These are phyloP conservation scores for Cyprinodon tularosa DNA, from an alignment of 2,113 vertebrate genomes.

Conservation along the genomic window DNA sequence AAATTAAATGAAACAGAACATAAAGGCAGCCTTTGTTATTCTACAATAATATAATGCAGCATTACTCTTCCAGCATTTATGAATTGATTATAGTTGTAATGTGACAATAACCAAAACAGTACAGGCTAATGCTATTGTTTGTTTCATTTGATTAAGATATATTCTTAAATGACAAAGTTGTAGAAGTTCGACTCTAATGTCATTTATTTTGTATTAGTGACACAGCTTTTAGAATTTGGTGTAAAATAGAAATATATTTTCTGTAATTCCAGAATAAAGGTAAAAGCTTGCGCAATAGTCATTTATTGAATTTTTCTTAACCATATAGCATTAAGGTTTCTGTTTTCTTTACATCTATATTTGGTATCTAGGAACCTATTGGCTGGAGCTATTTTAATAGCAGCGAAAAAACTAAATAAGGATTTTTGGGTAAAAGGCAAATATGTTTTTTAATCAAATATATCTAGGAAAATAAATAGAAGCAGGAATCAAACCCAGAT, in stretches of 20 bases:
- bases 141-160: neutral
- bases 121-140: neutral
- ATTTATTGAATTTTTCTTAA: neutral
- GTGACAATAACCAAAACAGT: neutral
- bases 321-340: constrained; percentile 1
- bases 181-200: neutral
- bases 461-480: no score
- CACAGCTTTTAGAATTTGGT: neutral
- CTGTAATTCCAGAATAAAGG: neutral
- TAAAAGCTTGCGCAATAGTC: neutral
- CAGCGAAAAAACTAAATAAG: no score
- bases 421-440: no score
- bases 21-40: neutral
- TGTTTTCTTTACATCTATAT: neutral
- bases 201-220: constrained; percentile 2
- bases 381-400: neutral
- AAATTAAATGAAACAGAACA: neutral
- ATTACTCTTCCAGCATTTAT: neutral
- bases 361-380: neutral
- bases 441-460: no score
- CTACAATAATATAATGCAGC: neutral
- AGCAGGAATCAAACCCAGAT: no score
- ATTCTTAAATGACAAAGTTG: neutral
- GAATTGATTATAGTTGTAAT: neutral
- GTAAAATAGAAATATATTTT: neutral